Evolutionary conservation across 2,797 vertebrate species (phyloP), one percentile per base, ranked within the genome.

Genomic region (Danio aesculapii): DNA sequence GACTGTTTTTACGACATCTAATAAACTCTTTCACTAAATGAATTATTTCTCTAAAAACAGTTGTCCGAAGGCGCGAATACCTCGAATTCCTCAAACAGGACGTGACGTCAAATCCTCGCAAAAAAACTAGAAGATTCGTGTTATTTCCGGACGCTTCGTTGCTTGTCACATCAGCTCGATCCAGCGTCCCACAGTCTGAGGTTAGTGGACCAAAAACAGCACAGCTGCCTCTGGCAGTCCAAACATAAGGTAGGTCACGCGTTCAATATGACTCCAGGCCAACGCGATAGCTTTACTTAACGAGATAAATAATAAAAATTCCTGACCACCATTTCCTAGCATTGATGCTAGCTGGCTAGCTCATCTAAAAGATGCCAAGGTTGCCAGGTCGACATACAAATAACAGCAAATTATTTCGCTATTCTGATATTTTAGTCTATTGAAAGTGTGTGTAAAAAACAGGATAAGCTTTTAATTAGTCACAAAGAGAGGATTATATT

Each of bases 311-410:
- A 44, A 49, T 30, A 62, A 13, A 6, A 64, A 17, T 46, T 16
- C 14, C 19, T n/a, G 49, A 17, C 63, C 17, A 17, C 39, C 41
- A 72, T 7, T 41, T 73, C 49, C 16, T 81, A 74, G 78, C 70
- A 44, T 47, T 66, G 52, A 14, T 67, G 78, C 78, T 81, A 81
- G 70, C 50, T 67, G 43, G 52, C 52, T 81, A 81, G 78, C 61
- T 57, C 70, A 57, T 73, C 69, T 63, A 50, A 62, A 63, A 21
- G 58, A 72, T 63, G 17, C 43, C 58, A 80, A 46, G 78, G 68
- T 72, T 80, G 69, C 77, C 50, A 55, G 41, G 17, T 62, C 30
- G 46, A 44, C 46, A 79, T n/a, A 78, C 30, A 14, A 78, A 69
- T 8, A 78, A 14, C 16, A 78, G 47, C 17, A n/a, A 43, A 21